Base-by-base conservation (phyloP, 2,888 invertebrate genomes). In the Stenurella melanura region DNA sequence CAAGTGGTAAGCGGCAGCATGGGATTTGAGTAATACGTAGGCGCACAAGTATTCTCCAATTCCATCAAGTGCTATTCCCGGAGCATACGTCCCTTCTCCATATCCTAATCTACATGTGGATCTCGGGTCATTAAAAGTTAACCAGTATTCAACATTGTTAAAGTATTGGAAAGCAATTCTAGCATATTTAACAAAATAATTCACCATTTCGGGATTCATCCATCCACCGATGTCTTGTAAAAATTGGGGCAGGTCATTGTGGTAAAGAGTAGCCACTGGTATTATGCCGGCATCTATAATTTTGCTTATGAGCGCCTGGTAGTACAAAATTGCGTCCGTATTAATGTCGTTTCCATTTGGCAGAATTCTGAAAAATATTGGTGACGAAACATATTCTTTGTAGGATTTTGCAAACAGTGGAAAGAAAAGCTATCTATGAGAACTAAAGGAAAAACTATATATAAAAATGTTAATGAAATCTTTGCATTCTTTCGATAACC, bases 21-120 rank as follows among this genome's bases (percentile, higher is more conserved):
- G 95, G 0, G 94, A 93, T 61, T 91, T 86, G 11, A 95, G 88
- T 50, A 93, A 88, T 75, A 92, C 92, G 83, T 93, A 93, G 0
- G 90, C 92, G 70, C 93, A 93, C 79, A 92, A 81, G 85, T 95
- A 95, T 79, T 92, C 91, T 3, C 91, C 91, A 54, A 91, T 86
- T 0, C 93, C 93, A 21, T 90, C 90, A 56, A 90, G 86, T 0
- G 85, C 82, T 3, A 83, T 84, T 0, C 90, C 91, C 0, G 92
- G 93, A 0, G 93, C 92, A 38, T 78, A 76, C 10, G 74, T 34
- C 81, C 80, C 88, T 67, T 73, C 80, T 3, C 87, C 88, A 76
- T 89, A 90, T 1, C 87, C 87, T 21, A 81, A 79, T 42, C 81
- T 79, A 74, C 87, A 85, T 54, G 87, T 82, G 57, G 81, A 78